These are phyloP conservation scores for Protomyctophum bolini DNA, from an alignment of 2,113 vertebrate species.

Conservation along the genomic window DNA sequence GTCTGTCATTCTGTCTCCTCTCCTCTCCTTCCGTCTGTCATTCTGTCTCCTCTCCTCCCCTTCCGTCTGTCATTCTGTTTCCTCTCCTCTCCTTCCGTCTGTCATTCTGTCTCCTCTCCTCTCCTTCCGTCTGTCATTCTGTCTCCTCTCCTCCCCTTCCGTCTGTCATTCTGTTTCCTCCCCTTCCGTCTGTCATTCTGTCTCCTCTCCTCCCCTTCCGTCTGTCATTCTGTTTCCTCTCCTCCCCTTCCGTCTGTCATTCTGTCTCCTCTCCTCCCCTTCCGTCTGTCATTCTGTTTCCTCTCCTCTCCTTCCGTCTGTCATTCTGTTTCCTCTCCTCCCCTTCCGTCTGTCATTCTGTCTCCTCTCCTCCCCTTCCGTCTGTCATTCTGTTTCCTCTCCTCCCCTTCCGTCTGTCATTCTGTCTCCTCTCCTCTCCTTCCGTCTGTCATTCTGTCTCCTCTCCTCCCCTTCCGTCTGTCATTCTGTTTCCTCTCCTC, in stretches of 20 bases:
- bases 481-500: slow-evolving; percentile 13
- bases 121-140: slow-evolving; percentile 27
- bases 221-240: slow-evolving; percentile 25
- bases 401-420: slow-evolving; percentile 27
- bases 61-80: slow-evolving; percentile 31
- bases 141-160: slow-evolving; percentile 12
- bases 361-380: slow-evolving; percentile 13
- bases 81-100: slow-evolving; percentile 23
- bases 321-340: slow-evolving; percentile 13
- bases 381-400: slow-evolving; percentile 25
- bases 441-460: slow-evolving; percentile 30
- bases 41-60: slow-evolving; percentile 4
- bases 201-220: slow-evolving; percentile 12
- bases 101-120: slow-evolving; percentile 15
- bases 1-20: slow-evolving; percentile 25
- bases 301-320: slow-evolving; percentile 25
- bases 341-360: slow-evolving; percentile 28
- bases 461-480: slow-evolving; percentile 25
- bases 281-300: slow-evolving; percentile 31
- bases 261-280: slow-evolving; percentile 4
- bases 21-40: slow-evolving; percentile 28
- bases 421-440: slow-evolving; percentile 3
- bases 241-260: slow-evolving; percentile 27
- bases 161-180: slow-evolving; percentile 31
- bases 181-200: too few species aligned